Conservation (phyloP, 2,113 vertebrate genomes). For the Tenrec ecaudatus region DNA sequence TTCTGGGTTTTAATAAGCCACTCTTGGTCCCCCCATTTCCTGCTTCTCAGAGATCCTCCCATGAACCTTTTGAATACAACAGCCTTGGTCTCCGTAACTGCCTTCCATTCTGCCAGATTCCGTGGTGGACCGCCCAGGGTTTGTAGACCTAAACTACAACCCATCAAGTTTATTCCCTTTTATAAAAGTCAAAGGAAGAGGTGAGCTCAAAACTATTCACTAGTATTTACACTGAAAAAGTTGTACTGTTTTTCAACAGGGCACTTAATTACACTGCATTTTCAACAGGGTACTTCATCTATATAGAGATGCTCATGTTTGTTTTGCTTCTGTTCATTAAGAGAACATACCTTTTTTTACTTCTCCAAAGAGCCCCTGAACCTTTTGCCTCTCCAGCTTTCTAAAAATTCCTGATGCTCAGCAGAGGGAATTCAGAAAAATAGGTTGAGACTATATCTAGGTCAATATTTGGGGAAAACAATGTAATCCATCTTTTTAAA, state of each 20-base stretch:
- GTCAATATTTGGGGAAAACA: neutral
- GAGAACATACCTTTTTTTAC: neutral
- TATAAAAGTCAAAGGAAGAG: neutral
- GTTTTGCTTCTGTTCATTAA: neutral
- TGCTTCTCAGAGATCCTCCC: neutral
- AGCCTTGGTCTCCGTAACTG: neutral
- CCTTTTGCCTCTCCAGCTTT: neutral
- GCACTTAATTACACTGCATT: no score
- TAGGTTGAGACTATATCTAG: neutral
- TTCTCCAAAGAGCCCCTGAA: neutral
- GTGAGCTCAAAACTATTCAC: neutral
- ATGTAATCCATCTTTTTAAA: neutral
- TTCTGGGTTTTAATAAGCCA: neutral
- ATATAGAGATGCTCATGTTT: neutral
- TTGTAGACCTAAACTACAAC: neutral
- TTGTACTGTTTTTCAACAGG: no score
- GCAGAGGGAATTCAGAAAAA: conserved; percentile 25
- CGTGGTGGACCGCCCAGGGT: neutral
- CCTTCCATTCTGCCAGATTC: neutral
- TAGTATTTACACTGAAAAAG: neutral
- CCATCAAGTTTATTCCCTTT: neutral
- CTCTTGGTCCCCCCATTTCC: neutral
- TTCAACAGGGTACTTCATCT: no score
- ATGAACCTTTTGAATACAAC: neutral
- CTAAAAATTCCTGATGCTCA: neutral